Evolutionary conservation across 2,888 invertebrate species (phyloP), one percentile per base, ranked within the genome.

Genomic region (Drosophila nr. perissopoda): DNA sequence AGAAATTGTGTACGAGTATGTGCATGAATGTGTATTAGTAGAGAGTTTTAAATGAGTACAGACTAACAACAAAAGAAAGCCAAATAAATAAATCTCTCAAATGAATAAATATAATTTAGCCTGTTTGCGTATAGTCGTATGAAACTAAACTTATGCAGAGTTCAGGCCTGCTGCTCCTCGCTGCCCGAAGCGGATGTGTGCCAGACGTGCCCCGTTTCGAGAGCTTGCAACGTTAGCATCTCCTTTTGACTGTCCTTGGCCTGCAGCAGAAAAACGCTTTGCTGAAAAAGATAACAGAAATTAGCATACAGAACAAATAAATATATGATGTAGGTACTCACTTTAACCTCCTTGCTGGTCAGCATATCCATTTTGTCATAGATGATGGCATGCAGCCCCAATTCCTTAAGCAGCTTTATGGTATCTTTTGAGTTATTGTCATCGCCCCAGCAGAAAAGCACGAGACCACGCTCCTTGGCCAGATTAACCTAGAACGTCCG

Each of bases 381-480:
- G 91, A 99, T 99, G 66, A 99, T 97, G 52, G 98, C 99, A 92
- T 99, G 98, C 40, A 99, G 95, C 2, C 98, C 98, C 88, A 98
- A 94, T 75, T 96, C 95, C 92, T 98, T 98, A 38, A 99, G 95
- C 91, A 96, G 95, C 89, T 96, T 95, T 64, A 99, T 97, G 1
- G 96, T 97, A 49, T 96, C 95, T 78, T 96, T 96, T 92, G 97
- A 96, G 88, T 98, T 98, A 92, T 98, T 98, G 89, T 98, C 98
- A 87, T 99, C 98, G 33, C 99, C 99, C 99, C 99, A 99, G 91
- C 98, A 98, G 93, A 99, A 99, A 75, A 98, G 95, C 7, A 98
- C 96, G 62, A 99, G 94, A 16, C 97, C 97, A 21, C 96, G 95
- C 84, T 96, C 95, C 82, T 96, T 96, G 3, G 97, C 97, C 78